Evolutionary conservation across 2,113 vertebrate genomes (phyloP).

Genomic region (Campylomormyrus tamandua): DNA sequence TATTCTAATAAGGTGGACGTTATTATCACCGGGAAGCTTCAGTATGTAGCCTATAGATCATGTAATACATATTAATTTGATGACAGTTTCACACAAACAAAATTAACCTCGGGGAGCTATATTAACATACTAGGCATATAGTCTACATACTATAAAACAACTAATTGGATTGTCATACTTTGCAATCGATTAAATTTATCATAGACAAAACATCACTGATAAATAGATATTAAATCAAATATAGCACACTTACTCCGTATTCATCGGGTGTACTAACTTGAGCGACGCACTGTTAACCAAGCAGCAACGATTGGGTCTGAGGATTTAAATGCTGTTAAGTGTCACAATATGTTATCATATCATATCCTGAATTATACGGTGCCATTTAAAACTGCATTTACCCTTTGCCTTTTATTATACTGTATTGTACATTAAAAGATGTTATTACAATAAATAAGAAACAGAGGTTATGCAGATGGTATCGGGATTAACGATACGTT

Average conservation of each 20-base stretch:
- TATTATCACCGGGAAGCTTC: not conserved
- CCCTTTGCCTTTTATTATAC: not conserved
- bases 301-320: not conserved
- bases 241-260: not conserved
- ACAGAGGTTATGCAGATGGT: not conserved
- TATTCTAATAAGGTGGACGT: not conserved
- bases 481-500: not conserved
- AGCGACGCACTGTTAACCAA: not conserved
- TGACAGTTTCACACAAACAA: not conserved
- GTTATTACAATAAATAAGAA: not conserved
- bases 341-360: not conserved
- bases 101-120: not conserved
- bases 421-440: not conserved
- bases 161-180: not conserved
- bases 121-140: not conserved
- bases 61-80: not conserved
- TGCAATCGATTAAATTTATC: not conserved
- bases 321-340: not conserved
- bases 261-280: not conserved
- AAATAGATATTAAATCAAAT: not conserved
- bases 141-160: not conserved
- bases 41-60: not conserved
- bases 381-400: not conserved
- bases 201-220: not conserved
- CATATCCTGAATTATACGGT: not conserved